Evolutionary conservation across 2,113 vertebrate species (phyloP).

Genomic region (Lagopus muta): DNA sequence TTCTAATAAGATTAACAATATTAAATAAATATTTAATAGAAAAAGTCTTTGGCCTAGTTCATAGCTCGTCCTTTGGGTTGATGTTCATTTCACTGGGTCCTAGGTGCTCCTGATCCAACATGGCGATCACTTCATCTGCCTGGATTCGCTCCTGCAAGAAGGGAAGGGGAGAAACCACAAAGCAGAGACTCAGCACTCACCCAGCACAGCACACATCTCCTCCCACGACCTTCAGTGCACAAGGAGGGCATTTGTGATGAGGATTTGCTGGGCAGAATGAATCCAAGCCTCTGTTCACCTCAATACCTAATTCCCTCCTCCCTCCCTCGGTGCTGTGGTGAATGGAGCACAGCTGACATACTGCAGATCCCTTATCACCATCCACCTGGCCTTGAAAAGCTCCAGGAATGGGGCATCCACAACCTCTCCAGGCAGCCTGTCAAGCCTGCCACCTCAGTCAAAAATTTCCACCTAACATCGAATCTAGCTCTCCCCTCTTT

Average conservation of each 20-base stretch:
- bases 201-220: background rate
- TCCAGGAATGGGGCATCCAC: too few species aligned
- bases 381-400: too few species aligned
- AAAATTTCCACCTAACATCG: too few species aligned
- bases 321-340: background rate
- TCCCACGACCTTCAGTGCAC: background rate
- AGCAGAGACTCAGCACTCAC: background rate
- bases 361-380: background rate
- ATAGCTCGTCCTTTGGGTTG: conserved; percentile 96
- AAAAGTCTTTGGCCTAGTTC: conserved; percentile 69
- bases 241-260: background rate
- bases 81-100: conserved; percentile 79
- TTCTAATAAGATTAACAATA: conserved; percentile 88
- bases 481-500: too few species aligned
- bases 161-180: background rate
- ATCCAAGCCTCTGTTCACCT: background rate
- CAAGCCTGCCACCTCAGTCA: too few species aligned
- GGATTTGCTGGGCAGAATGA: background rate
- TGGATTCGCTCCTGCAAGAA: conserved; percentile 90
- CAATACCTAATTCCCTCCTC: background rate
- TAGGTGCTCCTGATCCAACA: conserved; percentile 82
- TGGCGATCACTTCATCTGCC: conserved; percentile 91
- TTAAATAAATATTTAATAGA: conserved; percentile 92
- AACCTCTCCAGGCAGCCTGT: too few species aligned
- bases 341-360: background rate